phyloP scores from a whole-genome alignment of 1,140 invertebrate genomes.

The Drosophila burlai region DNA sequence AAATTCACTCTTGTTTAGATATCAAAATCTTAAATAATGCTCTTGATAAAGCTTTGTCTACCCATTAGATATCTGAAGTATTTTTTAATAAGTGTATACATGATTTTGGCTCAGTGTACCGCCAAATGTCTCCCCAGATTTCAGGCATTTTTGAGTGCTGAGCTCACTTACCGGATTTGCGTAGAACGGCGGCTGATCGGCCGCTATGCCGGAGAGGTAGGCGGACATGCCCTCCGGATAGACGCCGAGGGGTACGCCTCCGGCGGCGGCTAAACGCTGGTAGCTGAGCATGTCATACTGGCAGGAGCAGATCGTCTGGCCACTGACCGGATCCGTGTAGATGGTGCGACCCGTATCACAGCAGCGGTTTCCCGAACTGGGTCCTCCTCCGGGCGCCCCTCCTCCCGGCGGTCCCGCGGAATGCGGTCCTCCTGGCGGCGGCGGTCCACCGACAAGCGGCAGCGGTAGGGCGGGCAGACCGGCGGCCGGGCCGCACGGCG shows the following conservation, averaged over 20 bases:
- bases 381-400: constrained; percentile 47
- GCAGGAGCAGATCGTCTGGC: constrained; percentile 96
- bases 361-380: constrained; percentile 87
- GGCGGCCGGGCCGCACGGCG: constrained; percentile 86
- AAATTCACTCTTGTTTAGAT: background rate
- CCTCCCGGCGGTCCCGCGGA: constrained; percentile 62
- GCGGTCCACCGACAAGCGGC: constrained; percentile 57
- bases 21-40: background rate
- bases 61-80: background rate
- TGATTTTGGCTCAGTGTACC: background rate
- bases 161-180: constrained; percentile 90
- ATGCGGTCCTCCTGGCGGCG: constrained; percentile 55
- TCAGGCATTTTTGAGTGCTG: background rate
- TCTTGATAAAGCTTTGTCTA: too few species aligned
- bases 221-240: constrained; percentile 90
- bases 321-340: constrained; percentile 96
- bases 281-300: constrained; percentile 94
- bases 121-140: background rate
- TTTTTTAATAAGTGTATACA: too few species aligned
- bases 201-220: constrained; percentile 92
- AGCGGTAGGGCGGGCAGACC: constrained; percentile 67
- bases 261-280: constrained; percentile 90
- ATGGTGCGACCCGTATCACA: constrained; percentile 96
- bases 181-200: constrained; percentile 93
- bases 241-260: constrained; percentile 89